Evolutionary conservation across 1,140 invertebrate genomes (phyloP).

Genomic region (Polypedilum vanderplanki): DNA sequence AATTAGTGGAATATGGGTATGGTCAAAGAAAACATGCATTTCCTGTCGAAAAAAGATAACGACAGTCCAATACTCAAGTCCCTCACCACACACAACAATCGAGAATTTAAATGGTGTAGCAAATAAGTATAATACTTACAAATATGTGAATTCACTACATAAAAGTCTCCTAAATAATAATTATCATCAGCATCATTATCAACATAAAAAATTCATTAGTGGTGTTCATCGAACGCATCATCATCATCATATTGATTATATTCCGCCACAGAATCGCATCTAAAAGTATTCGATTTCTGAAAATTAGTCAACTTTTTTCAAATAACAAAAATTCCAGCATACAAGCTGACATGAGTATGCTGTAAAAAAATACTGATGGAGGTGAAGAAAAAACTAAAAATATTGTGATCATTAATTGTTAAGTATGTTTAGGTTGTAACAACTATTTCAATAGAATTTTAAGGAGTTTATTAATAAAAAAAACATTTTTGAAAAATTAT

Average conservation of each 20-base stretch:
- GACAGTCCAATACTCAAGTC: slow-evolving; percentile 15
- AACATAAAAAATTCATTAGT: slow-evolving; percentile 20
- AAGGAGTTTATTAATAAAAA: slow-evolving; percentile 3
- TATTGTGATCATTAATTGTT: slow-evolving; percentile 9
- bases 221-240: slow-evolving; percentile 21
- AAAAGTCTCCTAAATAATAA: slow-evolving; percentile 21
- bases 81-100: slow-evolving; percentile 5
- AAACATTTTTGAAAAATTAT: background rate
- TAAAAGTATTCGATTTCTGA: background rate
- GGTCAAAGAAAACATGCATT: slow-evolving; percentile 77
- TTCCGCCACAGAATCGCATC: slow-evolving; percentile 15
- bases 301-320: background rate
- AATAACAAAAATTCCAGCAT: background rate
- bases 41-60: slow-evolving; percentile 40
- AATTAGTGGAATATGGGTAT: slow-evolving; percentile 82
- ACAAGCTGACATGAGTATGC: background rate
- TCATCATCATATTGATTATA: slow-evolving; percentile 9
- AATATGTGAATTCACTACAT: slow-evolving; percentile 22
- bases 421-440: slow-evolving; percentile 15
- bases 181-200: background rate
- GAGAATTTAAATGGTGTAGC: slow-evolving; percentile 13
- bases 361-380: background rate
- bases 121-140: slow-evolving; percentile 2
- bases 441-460: background rate
- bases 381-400: background rate